Evolutionary conservation across 2,888 invertebrate species (phyloP).

Genomic region (Cataglyphis cursor): DNA sequence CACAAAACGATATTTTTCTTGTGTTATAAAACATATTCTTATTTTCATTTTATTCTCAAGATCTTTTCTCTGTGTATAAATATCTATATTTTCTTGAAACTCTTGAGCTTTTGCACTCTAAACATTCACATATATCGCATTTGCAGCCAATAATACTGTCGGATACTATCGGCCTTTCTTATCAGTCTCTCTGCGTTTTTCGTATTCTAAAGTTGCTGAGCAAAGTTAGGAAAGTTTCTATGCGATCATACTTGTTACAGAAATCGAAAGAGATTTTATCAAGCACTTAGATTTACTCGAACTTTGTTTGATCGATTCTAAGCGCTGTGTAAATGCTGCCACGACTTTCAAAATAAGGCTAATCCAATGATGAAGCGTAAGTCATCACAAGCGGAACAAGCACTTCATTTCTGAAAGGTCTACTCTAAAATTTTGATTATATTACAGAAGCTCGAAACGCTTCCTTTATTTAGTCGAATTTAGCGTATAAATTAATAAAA

Average conservation of each 20-base stretch:
- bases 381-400: not conserved
- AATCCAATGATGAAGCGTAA: not conserved
- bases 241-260: conserved; percentile 44
- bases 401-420: not conserved
- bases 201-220: conserved; percentile 43
- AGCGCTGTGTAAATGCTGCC: not conserved
- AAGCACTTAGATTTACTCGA: conserved; percentile 34
- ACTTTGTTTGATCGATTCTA: conserved; percentile 45
- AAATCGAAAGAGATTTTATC: conserved; percentile 44
- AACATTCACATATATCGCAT: conserved; percentile 19
- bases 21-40: not conserved
- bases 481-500: not conserved
- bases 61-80: not conserved
- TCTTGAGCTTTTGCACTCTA: conserved; percentile 2
- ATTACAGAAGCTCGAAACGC: not conserved
- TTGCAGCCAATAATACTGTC: conserved; percentile 29
- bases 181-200: conserved; percentile 35
- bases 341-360: not conserved
- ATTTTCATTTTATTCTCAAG: not conserved
- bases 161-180: conserved; percentile 40
- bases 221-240: conserved; percentile 39
- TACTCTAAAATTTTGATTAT: not conserved
- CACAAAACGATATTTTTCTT: not conserved
- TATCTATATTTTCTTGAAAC: conserved; percentile 1
- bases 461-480: not conserved